phyloP scores from a whole-genome alignment of 2,888 invertebrate species.

The Caenorhabditis zanzibari region DNA sequence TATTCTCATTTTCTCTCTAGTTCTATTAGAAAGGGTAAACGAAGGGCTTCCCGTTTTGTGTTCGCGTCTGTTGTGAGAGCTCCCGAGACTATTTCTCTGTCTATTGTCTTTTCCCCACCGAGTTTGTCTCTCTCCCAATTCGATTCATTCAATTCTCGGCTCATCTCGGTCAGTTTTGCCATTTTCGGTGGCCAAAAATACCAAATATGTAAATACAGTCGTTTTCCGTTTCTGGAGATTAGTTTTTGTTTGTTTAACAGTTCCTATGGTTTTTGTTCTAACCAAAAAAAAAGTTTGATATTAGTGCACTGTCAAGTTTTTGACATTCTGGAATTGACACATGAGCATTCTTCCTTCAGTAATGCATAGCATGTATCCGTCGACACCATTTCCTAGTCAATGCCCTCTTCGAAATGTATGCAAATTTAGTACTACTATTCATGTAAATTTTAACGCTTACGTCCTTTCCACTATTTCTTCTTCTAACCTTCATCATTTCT shows the following conservation, averaged over 20 bases:
- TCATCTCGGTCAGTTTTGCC: slow-evolving; percentile 22
- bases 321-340: too few relatives aligned
- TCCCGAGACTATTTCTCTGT: slow-evolving; percentile 12
- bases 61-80: slow-evolving; percentile 24
- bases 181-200: background rate
- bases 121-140: slow-evolving; percentile 5
- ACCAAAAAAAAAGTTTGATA: background rate
- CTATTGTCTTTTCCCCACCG: slow-evolving; percentile 51
- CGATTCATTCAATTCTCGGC: slow-evolving; percentile 11
- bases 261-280: background rate
- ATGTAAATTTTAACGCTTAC: slow-evolving; percentile 49
- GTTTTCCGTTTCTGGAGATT: slow-evolving; percentile 21
- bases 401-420: slow-evolving; percentile 50
- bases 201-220: slow-evolving; percentile 42
- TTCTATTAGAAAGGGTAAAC: slow-evolving; percentile 20
- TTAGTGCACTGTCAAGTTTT: too few relatives aligned
- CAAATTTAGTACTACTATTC: slow-evolving; percentile 54
- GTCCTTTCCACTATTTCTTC: slow-evolving; percentile 16
- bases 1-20: slow-evolving; percentile 1
- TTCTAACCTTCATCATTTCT: background rate
- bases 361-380: slow-evolving; percentile 28
- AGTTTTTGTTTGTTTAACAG: background rate
- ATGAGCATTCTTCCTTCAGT: background rate
- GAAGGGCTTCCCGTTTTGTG: slow-evolving; percentile 28
- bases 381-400: background rate